A percentile compares a stretch with the other conserved stretches of the same genome.
Evolutionary conservation across 2,888 invertebrate species (phyloP).

Genomic region (Falcaria lacertinaria): DNA sequence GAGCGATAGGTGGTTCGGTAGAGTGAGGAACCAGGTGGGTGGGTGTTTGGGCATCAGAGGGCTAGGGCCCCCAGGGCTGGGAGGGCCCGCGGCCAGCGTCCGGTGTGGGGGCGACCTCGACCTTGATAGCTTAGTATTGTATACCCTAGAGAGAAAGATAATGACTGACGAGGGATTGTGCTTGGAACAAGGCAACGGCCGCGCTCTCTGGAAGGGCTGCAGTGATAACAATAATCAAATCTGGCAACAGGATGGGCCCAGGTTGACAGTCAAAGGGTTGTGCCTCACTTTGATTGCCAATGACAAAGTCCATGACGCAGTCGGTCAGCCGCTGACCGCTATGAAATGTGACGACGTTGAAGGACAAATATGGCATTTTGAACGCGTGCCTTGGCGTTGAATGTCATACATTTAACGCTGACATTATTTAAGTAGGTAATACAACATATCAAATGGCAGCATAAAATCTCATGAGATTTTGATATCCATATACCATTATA

Average conservation of each 20-base stretch:
- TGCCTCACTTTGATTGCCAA: conserved; percentile 52
- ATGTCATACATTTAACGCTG: conserved; percentile 31
- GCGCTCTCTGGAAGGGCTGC: conserved; percentile 86
- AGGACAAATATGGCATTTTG: conserved; percentile 85
- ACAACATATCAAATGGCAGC: conserved; percentile 3
- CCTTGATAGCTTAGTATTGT: conserved; percentile 85
- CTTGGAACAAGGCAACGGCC: conserved; percentile 83
- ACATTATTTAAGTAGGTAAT: conserved; percentile 19
- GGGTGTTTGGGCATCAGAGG: conserved; percentile 61
- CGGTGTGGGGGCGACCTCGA: conserved; percentile 80
- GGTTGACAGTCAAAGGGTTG: conserved; percentile 52
- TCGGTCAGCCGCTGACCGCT: conserved; percentile 73
- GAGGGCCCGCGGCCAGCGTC: conserved; percentile 84
- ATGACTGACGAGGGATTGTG: conserved; percentile 95
- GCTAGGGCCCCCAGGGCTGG: conserved; percentile 81
- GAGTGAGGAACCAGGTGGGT: conserved; percentile 81
- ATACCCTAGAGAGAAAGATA: conserved; percentile 83
- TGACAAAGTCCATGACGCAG: conserved; percentile 37
- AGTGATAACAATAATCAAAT: conserved; percentile 82
- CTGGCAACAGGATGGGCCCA: conserved; percentile 81
- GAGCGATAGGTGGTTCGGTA: conserved; percentile 92
- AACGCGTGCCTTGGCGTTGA: conserved; percentile 83
- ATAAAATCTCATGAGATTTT: not conserved
- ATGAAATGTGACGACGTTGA: conserved; percentile 77
- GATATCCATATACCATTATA: no score